These are phyloP conservation scores for Itoplectis maculator DNA, from an alignment of 2,888 invertebrate species.

Conservation along the genomic window DNA sequence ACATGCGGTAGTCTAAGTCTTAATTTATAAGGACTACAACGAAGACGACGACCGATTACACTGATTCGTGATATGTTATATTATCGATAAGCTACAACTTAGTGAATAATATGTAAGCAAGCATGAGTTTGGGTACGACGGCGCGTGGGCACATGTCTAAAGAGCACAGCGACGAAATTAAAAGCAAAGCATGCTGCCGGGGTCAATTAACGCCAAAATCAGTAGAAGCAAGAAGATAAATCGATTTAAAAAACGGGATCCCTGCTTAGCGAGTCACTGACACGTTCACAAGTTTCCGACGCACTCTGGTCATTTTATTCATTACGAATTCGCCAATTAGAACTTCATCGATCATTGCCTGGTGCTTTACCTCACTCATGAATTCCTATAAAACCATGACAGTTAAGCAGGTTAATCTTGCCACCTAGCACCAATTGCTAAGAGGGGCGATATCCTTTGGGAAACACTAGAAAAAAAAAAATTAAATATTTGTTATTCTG, in stretches of 20 bases:
- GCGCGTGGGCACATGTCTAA: constrained; percentile 73
- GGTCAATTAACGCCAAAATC: constrained; percentile 24
- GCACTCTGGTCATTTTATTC: neutral
- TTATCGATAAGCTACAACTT: constrained; percentile 31
- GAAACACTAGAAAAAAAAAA: neutral
- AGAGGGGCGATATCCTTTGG: constrained; percentile 25
- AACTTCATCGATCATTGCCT: constrained; percentile 31
- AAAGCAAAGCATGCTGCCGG: constrained; percentile 45
- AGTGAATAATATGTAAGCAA: constrained; percentile 51
- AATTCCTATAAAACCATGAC: constrained; percentile 1
- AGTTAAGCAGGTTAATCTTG: constrained; percentile 54
- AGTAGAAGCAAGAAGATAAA: constrained; percentile 2
- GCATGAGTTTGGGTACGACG: constrained; percentile 83
- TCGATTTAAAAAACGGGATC: constrained; percentile 1
- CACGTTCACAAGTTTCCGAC: constrained; percentile 1
- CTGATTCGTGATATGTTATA: constrained; percentile 6
- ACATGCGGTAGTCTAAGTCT: constrained; percentile 75
- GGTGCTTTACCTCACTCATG: constrained; percentile 68
- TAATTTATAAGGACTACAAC: constrained; percentile 37
- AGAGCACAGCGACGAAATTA: constrained; percentile 30
- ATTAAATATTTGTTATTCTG: neutral
- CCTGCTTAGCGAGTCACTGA: constrained; percentile 21
- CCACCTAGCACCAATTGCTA: constrained; percentile 8
- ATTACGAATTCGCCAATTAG: neutral
- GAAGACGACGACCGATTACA: constrained; percentile 5